Evolutionary conservation across 2,113 vertebrate species (phyloP).

Genomic region (Ancistrus triradiatus): DNA sequence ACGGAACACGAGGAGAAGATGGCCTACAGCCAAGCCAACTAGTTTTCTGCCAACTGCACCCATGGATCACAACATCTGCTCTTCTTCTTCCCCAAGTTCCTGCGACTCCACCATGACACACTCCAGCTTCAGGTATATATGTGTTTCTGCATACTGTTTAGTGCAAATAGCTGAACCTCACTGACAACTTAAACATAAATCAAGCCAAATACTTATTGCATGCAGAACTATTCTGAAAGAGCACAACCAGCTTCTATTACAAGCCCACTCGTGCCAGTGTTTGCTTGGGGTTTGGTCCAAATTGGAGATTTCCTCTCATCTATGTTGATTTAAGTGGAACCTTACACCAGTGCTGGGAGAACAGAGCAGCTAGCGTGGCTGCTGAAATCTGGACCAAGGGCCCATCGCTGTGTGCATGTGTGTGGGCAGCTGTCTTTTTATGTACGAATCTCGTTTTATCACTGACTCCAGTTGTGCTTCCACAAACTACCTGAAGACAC

Average conservation of each 20-base stretch:
- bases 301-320: slow-evolving; percentile 49
- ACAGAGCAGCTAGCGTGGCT: slow-evolving; percentile 17
- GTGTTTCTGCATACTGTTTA: slow-evolving; percentile 34
- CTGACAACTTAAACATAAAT: slow-evolving; percentile 42
- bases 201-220: slow-evolving; percentile 41
- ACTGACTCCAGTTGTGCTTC: slow-evolving; percentile 47
- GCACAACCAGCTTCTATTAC: slow-evolving; percentile 38
- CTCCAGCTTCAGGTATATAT: slow-evolving; percentile 45
- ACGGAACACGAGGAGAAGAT: slow-evolving; percentile 45
- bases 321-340: slow-evolving; percentile 51
- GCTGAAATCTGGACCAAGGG: slow-evolving; percentile 20
- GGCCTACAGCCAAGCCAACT: slow-evolving; percentile 62
- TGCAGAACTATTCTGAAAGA: slow-evolving; percentile 23
- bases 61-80: slow-evolving; percentile 64
- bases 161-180: slow-evolving; percentile 12
- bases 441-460: slow-evolving; percentile 56
- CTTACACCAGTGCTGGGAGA: slow-evolving; percentile 44
- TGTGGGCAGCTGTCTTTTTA: slow-evolving; percentile 65
- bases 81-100: slow-evolving; percentile 44
- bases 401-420: slow-evolving; percentile 24
- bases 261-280: slow-evolving; percentile 33
- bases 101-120: slow-evolving; percentile 45
- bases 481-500: slow-evolving; percentile 55
- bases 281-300: slow-evolving; percentile 44
- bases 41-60: slow-evolving; percentile 61